Base-by-base conservation (phyloP, 2,888 invertebrate species). In the Rhagium mordax region DNA sequence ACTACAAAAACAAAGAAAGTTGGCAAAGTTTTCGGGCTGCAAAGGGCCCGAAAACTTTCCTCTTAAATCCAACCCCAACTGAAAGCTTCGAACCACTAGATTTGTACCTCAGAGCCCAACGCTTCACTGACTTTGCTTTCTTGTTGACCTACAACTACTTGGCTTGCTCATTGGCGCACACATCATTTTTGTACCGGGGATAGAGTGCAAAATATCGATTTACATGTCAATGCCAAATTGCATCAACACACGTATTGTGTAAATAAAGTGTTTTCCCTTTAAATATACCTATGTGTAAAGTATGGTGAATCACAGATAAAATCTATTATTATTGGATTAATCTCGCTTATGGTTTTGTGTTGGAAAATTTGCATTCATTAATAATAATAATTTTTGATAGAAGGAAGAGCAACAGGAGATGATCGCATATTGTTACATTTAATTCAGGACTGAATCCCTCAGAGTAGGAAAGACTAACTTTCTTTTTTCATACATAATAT, bases 1-100 rank as follows among this genome's bases (percentile, higher is more conserved):
- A 76, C 68, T 66, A 59, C 29, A 64, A 71, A 76, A 74, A 74
- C 74, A 74, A 73, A 73, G 74, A 71, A 78, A 76, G 78, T 78
- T 74, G 41, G 53, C 27, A 51, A 76, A 76, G 72, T 76, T 76
- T 71, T 47, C 66, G 47, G 24, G 49, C 33, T 69, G n/a, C n/a
- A n/a, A n/a, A n/a, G n/a, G n/a, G n/a, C 71, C 57, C 71, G 72
- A 65, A 66, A 72, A 72, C 74, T 74, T 75, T 75, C 62, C 72
- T 29, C 70, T 72, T 64, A 70, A 72, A 72, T 70, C 74, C 71
- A 20, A 71, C 74, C 71, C 66, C 69, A 60, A 70, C 59, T 69
- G 74, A 71, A 74, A 75, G 66, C 75, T 73, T 53, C 66, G 48
- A 71, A 71, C 71, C 70, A 51, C 69, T 51, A 59, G 61, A 18